Base-by-base conservation (phyloP, 2,113 vertebrate species). In the Apteryx owenii region DNA sequence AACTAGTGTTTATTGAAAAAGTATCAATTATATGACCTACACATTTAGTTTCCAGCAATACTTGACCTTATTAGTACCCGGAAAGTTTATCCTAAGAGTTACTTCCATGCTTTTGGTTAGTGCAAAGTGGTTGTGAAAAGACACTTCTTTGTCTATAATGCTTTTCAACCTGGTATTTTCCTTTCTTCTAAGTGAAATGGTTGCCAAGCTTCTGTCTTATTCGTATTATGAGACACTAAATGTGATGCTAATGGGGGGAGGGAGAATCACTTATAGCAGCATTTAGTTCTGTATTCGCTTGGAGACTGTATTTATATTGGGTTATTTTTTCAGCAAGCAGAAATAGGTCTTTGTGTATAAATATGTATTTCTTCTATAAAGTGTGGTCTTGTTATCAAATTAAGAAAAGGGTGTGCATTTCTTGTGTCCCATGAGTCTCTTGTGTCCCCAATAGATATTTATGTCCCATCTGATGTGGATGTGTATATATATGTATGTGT, bases 141-240 rank as follows among this genome's bases (percentile, higher is more conserved):
- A 25, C 0, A 1, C 15, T 42, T 23, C 38, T 76, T 80, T n/a
- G 12, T 73, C 70, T 6, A 1, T 58, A 44, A 31, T 81, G 13
- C 31, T 66, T 83, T 85, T 85, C 72, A 68, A 11, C 33, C 48
- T 71, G 1, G 31, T 54, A 2, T 28, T 90, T 81, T 80, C 8
- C 5, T 46, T 68, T 89, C 64, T 65, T 10, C 21, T 14, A 33
- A 53, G 40, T 70, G 16, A 75, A 93, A 50, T 71, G 12, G 2
- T 64, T 95, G 33, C 26, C 23, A 80, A 66, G 17, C 20, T 78
- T 4, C 10, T 4, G 0, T 85, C 4, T 69, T 60, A n/a, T 69
- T 89, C 71, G 2, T 69, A 7, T 61, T 80, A 11, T 10, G 26
- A 23, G 73, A 18, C 26, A n/a, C 20, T n/a, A 22, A 61, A 46